Conservation (phyloP, 1,140 invertebrate species). For the Eciton burchellii region DNA sequence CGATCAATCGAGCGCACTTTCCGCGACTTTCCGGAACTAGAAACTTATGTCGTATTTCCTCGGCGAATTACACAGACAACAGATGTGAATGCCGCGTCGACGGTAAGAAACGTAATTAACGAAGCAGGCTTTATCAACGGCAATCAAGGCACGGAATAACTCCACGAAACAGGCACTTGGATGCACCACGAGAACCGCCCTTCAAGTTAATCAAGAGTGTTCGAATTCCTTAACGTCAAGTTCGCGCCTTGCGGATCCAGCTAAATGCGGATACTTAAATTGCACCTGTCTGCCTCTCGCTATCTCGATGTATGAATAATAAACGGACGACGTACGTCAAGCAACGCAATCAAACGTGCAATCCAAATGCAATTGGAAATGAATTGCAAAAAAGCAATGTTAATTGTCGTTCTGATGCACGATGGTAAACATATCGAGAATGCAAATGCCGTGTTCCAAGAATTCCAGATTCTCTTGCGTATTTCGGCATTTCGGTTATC, state of each 20-base stretch:
- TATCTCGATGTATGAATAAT: background rate
- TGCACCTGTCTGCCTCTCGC: background rate
- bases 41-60: too few relatives aligned
- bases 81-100: background rate
- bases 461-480: too few relatives aligned
- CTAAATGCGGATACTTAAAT: background rate
- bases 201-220: conserved; percentile 2
- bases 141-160: background rate
- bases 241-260: background rate
- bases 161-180: background rate
- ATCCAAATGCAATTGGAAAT: too few relatives aligned
- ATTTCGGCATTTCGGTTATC: too few relatives aligned
- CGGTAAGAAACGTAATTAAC: conserved; percentile 5
- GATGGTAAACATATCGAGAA: background rate
- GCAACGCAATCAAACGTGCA: too few relatives aligned
- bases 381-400: too few relatives aligned
- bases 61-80: conserved; percentile 5
- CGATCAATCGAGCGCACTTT: too few relatives aligned
- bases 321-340: background rate
- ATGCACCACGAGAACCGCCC: background rate
- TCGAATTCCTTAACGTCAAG: background rate
- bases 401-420: background rate
- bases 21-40: too few relatives aligned
- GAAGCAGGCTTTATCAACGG: conserved; percentile 11
- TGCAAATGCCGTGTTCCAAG: background rate